Evolutionary conservation across 2,113 vertebrate genomes (phyloP).

Genomic region (Euleptes europaea): DNA sequence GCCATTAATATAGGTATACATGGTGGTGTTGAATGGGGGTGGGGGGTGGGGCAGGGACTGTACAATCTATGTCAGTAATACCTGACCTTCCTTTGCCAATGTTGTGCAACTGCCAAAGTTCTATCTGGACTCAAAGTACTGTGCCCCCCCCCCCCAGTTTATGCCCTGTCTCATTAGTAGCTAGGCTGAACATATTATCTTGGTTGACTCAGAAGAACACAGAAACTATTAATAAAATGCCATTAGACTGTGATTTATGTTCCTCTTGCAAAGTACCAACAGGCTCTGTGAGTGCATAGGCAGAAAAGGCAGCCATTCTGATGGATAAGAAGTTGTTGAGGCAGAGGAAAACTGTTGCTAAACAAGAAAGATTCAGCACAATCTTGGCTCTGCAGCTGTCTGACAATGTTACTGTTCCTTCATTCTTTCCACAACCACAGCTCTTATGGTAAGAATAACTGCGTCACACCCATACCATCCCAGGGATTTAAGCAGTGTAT

Average conservation of each 20-base stretch:
- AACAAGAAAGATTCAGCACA: neutral
- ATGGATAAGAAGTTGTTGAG: conserved; percentile 5
- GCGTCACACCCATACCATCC: neutral
- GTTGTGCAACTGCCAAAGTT: neutral
- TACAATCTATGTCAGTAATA: neutral
- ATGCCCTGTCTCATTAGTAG: neutral
- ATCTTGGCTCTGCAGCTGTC: neutral
- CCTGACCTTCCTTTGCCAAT: neutral
- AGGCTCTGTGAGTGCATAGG: neutral
- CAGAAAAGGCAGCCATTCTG: conserved; percentile 4
- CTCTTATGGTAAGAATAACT: neutral
- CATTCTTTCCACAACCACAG: neutral
- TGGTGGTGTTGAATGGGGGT: neutral
- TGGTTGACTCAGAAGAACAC: conserved; percentile 16
- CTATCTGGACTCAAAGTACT: neutral
- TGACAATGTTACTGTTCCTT: neutral
- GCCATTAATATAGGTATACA: neutral
- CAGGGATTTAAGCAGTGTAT: neutral
- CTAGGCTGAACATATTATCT: neutral
- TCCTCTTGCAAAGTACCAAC: conserved; percentile 12
- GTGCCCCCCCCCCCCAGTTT: neutral
- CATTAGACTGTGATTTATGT: conserved; percentile 27
- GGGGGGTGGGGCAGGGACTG: neutral
- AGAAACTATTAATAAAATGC: conserved; percentile 49
- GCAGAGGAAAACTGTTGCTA: neutral